Conservation (phyloP, 2,888 invertebrate genomes). For the Macaria liturata region DNA sequence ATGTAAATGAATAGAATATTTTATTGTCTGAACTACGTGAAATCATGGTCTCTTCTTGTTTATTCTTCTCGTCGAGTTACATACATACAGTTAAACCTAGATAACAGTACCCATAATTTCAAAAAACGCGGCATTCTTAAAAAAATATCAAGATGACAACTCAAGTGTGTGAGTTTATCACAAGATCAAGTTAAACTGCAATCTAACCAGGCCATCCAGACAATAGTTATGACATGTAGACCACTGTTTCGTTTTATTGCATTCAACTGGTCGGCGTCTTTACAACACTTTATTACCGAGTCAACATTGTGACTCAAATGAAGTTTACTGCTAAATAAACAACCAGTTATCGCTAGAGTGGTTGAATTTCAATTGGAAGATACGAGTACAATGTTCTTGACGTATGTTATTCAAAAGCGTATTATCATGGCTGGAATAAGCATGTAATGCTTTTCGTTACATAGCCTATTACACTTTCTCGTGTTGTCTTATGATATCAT, state of each 20-base stretch:
- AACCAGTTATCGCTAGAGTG: slow-evolving; percentile 1
- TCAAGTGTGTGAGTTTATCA: slow-evolving; percentile 22
- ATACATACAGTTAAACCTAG: too few relatives aligned
- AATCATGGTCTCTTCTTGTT: too few relatives aligned
- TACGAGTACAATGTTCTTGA: too few relatives aligned
- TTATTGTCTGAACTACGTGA: too few relatives aligned
- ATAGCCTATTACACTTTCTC: too few relatives aligned
- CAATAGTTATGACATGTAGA: slow-evolving; percentile 22
- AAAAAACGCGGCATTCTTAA: slow-evolving; percentile 2
- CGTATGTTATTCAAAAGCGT: too few relatives aligned
- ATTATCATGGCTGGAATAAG: too few relatives aligned
- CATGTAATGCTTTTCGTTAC: too few relatives aligned
- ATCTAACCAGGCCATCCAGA: slow-evolving; percentile 28
- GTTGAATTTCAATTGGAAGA: not conserved
- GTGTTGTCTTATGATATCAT: too few relatives aligned
- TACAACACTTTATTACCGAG: slow-evolving; percentile 19
- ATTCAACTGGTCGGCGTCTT: slow-evolving; percentile 12
- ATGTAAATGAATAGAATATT: too few relatives aligned
- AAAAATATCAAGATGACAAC: slow-evolving; percentile 10
- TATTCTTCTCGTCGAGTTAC: too few relatives aligned
- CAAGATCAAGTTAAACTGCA: slow-evolving; percentile 18
- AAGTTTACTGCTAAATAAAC: slow-evolving; percentile 2
- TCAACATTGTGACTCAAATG: slow-evolving; percentile 16
- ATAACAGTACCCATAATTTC: slow-evolving; percentile 1
- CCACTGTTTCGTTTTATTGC: slow-evolving; percentile 23